A percentile compares a stretch with the other conserved stretches of the same genome.
phyloP scores from a whole-genome alignment of 1,140 invertebrate species.

The Branchinecta lindahli region DNA sequence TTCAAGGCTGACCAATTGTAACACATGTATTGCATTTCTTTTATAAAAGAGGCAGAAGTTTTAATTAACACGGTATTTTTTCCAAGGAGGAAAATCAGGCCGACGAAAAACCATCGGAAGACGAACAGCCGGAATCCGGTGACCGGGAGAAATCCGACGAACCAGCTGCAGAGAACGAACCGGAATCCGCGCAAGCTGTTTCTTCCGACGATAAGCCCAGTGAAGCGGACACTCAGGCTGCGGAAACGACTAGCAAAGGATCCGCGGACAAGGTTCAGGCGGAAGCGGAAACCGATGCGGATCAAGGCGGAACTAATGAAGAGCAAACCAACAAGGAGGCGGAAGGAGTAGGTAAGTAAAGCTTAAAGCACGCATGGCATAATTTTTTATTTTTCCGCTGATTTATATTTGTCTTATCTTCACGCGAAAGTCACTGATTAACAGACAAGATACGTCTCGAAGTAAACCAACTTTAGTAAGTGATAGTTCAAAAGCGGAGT shows the following conservation, averaged over 20 bases:
- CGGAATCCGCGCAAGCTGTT: background rate
- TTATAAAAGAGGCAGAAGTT: too few species aligned
- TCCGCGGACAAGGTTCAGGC: background rate
- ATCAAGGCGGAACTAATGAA: slow-evolving; percentile 14
- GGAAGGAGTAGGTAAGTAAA: slow-evolving; percentile 11
- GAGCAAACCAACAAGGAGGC: slow-evolving; percentile 21
- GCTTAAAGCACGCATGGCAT: too few species aligned
- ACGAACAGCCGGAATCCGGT: background rate
- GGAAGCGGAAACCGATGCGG: slow-evolving; percentile 9
- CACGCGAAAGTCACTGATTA: too few species aligned
- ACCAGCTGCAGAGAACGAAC: background rate
- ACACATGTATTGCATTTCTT: too few species aligned
- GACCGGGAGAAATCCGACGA: background rate
- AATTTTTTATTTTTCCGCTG: too few species aligned
- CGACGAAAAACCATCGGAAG: slow-evolving; percentile 20
- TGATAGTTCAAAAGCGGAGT: too few species aligned
- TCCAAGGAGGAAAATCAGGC: slow-evolving; percentile 26
- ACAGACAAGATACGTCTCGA: too few species aligned
- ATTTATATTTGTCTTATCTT: too few species aligned
- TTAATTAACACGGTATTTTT: too few species aligned
- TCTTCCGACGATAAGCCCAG: slow-evolving; percentile 6
- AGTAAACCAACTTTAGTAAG: too few species aligned
- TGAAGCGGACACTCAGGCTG: slow-evolving; percentile 10
- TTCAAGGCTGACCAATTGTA: too few species aligned
- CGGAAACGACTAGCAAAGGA: slow-evolving; percentile 14